phyloP scores from a whole-genome alignment of 2,797 vertebrate genomes.

The Mormyrus hasselquistii region DNA sequence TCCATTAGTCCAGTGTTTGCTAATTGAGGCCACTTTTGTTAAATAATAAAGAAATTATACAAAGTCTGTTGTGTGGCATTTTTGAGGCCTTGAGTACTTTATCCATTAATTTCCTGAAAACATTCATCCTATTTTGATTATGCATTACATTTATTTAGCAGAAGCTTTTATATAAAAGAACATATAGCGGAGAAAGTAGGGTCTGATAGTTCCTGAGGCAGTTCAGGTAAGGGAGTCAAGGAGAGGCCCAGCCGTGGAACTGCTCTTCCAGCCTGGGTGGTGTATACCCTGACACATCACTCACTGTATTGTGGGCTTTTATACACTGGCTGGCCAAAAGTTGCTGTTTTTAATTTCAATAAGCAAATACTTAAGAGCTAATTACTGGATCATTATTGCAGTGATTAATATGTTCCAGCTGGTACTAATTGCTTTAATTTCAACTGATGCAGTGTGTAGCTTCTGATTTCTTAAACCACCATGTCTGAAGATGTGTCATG shows the following conservation, averaged over 20 bases:
- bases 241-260: not conserved
- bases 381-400: not conserved
- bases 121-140: not conserved
- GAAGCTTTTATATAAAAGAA: not conserved
- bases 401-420: slow-evolving; percentile 7
- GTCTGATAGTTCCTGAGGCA: not conserved
- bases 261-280: not conserved
- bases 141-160: not conserved
- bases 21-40: not conserved
- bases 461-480: not conserved
- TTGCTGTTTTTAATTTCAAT: not conserved
- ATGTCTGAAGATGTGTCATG: not conserved
- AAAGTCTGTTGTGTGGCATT: not conserved
- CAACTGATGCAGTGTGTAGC: not conserved
- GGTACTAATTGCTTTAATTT: not conserved
- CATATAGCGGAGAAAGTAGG: not conserved
- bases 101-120: not conserved
- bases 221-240: not conserved
- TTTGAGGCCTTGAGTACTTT: not conserved
- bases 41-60: not conserved
- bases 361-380: not conserved
- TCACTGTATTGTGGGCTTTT: not conserved
- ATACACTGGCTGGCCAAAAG: not conserved
- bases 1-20: not conserved
- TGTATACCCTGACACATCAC: not conserved